Evolutionary conservation across 2,888 invertebrate genomes (phyloP), one percentile per base, ranked within the genome.

Genomic region (Peribatodes rhomboidaria): DNA sequence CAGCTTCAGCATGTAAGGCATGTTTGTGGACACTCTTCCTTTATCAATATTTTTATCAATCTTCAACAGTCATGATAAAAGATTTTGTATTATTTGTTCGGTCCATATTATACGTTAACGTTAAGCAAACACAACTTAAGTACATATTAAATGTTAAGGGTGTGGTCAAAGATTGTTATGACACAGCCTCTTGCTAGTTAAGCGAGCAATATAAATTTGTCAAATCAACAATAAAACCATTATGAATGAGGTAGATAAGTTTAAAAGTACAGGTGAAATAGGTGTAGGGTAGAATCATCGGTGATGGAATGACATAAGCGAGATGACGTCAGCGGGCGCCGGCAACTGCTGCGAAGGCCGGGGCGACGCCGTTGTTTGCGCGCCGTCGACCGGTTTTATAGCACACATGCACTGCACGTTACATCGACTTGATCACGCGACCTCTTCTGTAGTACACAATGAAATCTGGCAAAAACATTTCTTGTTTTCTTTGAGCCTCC

Each of bases 241-340:
- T 33, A 55, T 64, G 64, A 55, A 70, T 68, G 69, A 64, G 68
- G 71, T 68, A 61, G 70, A 70, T 73, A 74, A 71, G 72, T 74
- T 70, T 70, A 74, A 75, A 75, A 77, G 74, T 75, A 72, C 77
- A 75, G 76, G 80, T 84, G 75, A 74, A 79, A 82, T 84, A 78
- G 79, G 78, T 79, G 78, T 79, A 78, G 79, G 69, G 75, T 74
- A 77, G 78, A 78, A 77, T 80, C 77, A 81, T 82, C 73, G 81
- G 79, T 80, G 78, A 76, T 81, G 79, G 84, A 77, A 90, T 92
- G 92, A 92, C 90, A 92, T 92, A 92, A 92, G 88, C 89, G 80
- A 64, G 83, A 74, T 92, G 90, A 91, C 92, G 92, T 92, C 92
- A 92, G 69, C 89, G 86, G 88, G 90, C 89, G 90, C 85, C 88